phyloP scores from a whole-genome alignment of 2,797 vertebrate genomes.

The Phataginus tricuspis region DNA sequence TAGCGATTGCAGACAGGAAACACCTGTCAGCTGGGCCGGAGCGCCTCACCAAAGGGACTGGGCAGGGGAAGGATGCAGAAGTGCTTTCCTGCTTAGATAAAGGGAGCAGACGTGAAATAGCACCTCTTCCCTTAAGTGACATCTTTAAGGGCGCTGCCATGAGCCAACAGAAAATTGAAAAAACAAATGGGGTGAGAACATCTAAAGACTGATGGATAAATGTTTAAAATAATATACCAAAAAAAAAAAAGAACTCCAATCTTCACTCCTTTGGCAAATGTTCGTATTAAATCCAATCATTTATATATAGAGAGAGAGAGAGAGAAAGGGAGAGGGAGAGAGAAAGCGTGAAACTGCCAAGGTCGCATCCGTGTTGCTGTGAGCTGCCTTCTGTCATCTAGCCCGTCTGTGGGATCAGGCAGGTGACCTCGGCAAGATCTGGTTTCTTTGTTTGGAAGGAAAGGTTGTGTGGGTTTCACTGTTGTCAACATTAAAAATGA shows the following conservation, averaged over 20 bases:
- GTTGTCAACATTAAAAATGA: neutral
- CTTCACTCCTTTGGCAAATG: neutral
- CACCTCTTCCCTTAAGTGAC: neutral
- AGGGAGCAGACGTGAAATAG: constrained; percentile 56
- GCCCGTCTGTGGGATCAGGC: neutral
- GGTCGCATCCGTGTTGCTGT: neutral
- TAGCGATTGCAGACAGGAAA: constrained; percentile 59
- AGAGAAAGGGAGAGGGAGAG: neutral
- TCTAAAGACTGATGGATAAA: constrained; percentile 17
- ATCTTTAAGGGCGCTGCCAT: constrained; percentile 52
- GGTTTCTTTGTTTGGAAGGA: neutral
- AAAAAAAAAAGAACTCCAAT: neutral
- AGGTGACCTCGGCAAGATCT: neutral
- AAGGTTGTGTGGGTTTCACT: neutral
- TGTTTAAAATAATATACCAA: neutral
- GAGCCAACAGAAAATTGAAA: constrained; percentile 72
- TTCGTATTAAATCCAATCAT: neutral
- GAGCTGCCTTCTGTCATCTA: constrained; percentile 17
- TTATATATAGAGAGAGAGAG: neutral
- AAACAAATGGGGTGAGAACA: constrained; percentile 63
- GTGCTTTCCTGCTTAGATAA: constrained; percentile 61
- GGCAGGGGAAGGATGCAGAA: neutral
- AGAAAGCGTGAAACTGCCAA: too few species aligned
- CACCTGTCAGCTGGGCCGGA: constrained; percentile 65
- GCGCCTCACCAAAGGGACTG: neutral